Conservation (phyloP, 1,140 invertebrate genomes). For the Paraescarpia echinospica region DNA sequence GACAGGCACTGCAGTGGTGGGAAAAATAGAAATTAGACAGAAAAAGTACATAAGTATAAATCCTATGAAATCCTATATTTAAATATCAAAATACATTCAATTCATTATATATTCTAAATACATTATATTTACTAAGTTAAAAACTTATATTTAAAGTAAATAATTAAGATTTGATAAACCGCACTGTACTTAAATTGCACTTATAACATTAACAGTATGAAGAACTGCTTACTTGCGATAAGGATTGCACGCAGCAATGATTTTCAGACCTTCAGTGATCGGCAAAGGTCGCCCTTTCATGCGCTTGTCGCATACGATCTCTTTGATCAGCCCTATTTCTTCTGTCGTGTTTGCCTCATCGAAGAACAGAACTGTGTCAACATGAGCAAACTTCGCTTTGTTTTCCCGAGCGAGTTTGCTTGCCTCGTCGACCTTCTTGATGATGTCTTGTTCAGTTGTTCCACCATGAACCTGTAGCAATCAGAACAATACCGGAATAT, state of each 20-base stretch:
- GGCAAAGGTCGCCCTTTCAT: slow-evolving; percentile 42
- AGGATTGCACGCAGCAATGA: slow-evolving; percentile 54
- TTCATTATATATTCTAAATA: too few species aligned
- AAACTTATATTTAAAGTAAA: too few species aligned
- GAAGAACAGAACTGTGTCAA: slow-evolving; percentile 54
- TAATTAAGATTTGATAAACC: too few species aligned
- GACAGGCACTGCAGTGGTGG: too few species aligned
- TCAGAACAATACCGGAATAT: slow-evolving; percentile 3
- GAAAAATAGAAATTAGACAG: too few species aligned
- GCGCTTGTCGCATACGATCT: slow-evolving; percentile 51
- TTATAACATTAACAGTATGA: not conserved
- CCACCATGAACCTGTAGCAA: slow-evolving; percentile 51
- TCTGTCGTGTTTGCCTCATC: slow-evolving; percentile 56
- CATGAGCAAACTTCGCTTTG: slow-evolving; percentile 28
- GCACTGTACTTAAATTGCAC: too few species aligned
- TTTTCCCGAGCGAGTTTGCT: slow-evolving; percentile 41
- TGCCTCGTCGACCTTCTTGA: slow-evolving; percentile 42
- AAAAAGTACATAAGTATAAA: too few species aligned
- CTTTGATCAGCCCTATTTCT: slow-evolving; percentile 51
- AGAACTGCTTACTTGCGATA: slow-evolving; percentile 46
- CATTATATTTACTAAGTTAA: too few species aligned
- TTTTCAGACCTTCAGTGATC: slow-evolving; percentile 40
- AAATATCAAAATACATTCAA: too few species aligned
- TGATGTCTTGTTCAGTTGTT: slow-evolving; percentile 43
- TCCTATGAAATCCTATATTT: too few species aligned